Conservation (phyloP, 1,140 invertebrate species). For the Lanistes nyassanus region DNA sequence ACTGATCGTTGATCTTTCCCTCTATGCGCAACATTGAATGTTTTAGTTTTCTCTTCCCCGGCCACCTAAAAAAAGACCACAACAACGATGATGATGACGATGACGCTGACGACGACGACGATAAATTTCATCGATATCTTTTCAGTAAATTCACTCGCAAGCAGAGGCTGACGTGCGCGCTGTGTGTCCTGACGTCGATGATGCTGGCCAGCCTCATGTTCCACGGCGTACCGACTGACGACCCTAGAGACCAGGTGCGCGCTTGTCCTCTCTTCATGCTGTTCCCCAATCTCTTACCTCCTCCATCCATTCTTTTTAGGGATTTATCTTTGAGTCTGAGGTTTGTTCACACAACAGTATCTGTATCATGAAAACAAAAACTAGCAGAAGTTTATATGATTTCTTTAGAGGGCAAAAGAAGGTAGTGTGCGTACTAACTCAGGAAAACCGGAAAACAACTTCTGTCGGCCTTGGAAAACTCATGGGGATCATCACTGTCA, state of each 20-base stretch:
- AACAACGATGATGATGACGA: neutral
- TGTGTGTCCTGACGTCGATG: slow-evolving; percentile 51
- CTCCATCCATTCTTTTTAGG: no score
- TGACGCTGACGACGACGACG: no score
- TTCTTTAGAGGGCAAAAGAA: neutral
- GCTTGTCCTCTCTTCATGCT: no score
- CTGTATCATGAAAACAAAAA: no score
- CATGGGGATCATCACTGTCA: no score
- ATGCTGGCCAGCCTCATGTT: slow-evolving; percentile 62
- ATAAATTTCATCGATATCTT: neutral
- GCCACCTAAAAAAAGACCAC: neutral
- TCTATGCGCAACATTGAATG: neutral
- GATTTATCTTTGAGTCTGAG: no score
- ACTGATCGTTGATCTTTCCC: no score
- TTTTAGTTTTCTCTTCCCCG: neutral
- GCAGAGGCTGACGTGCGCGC: slow-evolving; percentile 56
- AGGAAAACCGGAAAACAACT: neutral
- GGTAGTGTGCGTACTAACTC: neutral
- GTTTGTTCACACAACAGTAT: no score
- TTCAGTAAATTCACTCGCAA: slow-evolving; percentile 53
- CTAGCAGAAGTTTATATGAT: slow-evolving; percentile 15
- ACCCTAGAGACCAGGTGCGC: slow-evolving; percentile 42
- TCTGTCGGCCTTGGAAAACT: no score
- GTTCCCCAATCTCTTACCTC: no score
- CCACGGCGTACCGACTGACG: slow-evolving; percentile 51